phyloP scores from a whole-genome alignment of 2,113 vertebrate genomes.

The Bubo bubo region DNA sequence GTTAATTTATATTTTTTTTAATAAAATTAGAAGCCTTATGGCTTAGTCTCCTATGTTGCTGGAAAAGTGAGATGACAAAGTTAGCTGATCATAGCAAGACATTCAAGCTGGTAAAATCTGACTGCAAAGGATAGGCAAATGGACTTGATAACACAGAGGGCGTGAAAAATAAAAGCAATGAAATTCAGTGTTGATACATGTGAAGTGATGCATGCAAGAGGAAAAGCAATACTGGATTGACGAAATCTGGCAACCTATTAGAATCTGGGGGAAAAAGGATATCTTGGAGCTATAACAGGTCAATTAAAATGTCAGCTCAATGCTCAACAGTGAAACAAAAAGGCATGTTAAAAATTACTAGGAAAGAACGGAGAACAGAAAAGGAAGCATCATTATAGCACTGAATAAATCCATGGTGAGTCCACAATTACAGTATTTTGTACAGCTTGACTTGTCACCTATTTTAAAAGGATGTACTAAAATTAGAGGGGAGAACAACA shows the following conservation, averaged over 20 bases:
- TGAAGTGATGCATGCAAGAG: not conserved
- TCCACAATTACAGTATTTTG: not conserved
- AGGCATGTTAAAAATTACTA: not conserved
- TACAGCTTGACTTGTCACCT: not conserved
- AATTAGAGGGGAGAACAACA: not conserved
- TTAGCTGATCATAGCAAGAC: not conserved
- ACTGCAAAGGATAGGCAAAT: not conserved
- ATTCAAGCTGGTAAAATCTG: not conserved
- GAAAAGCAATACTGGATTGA: not conserved
- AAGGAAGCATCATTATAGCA: not conserved
- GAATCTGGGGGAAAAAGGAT: not conserved
- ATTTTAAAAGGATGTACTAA: not conserved
- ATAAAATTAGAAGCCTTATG: not conserved
- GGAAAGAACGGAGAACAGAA: not conserved
- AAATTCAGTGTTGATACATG: not conserved
- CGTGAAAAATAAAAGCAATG: not conserved
- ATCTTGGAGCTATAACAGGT: not conserved
- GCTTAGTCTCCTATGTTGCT: not conserved
- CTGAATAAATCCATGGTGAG: not conserved
- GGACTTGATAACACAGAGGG: not conserved
- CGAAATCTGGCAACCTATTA: not conserved
- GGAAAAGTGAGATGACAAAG: not conserved
- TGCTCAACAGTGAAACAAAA: not conserved
- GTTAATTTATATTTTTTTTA: not conserved
- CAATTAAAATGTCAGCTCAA: not conserved